Evolutionary conservation across 2,113 vertebrate genomes (phyloP), one percentile per base, ranked within the genome.

Genomic region (Herpailurus yagouaroundi): DNA sequence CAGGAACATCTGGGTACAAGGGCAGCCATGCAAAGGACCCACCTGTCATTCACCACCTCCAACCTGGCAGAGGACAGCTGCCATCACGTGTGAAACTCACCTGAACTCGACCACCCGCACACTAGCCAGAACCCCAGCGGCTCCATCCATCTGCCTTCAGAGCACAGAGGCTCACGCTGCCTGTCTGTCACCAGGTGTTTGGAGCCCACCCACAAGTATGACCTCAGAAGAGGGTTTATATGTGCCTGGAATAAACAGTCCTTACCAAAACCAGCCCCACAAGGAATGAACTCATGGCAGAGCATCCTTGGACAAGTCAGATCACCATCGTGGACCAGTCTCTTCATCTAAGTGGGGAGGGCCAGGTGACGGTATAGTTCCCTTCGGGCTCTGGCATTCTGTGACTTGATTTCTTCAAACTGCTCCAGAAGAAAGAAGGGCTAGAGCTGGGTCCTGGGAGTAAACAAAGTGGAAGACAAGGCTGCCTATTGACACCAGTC

Each of bases 71-170:
- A 85, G 92, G 9, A 48, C n/a, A 82, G 82, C 38, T 48, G 82
- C 19, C 41, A 1, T 23, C 69, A 36, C 7, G 36, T 50, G 50
- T 79, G 73, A 63, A 52, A 73, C 73, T 48, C 86, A 84, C 71
- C 79, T 68, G 68, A 96, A 82, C 63, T 1, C 7, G 81, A 89
- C 89, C 85, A 91, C 87, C 81, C 87, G 71, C 84, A 81, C 25
- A 9, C n/a, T 33, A 88, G 64, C 94, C 82, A 64, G 83, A 92
- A 81, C 8, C 81, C 52, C 25, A 1, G 36, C 66, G 41, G 91
- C 29, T 84, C 91, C 87, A 69, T 76, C 85, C 87, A 74, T 25
- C 79, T 92, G 74, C 23, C 85, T 83, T 81, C 45, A 8, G 83
- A 93, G 18, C 66, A 71, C 14, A 31, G 27, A 55, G 82, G 38